These are phyloP conservation scores for Zaprionus ornatus DNA, from an alignment of 1,140 invertebrate species.

Conservation along the genomic window DNA sequence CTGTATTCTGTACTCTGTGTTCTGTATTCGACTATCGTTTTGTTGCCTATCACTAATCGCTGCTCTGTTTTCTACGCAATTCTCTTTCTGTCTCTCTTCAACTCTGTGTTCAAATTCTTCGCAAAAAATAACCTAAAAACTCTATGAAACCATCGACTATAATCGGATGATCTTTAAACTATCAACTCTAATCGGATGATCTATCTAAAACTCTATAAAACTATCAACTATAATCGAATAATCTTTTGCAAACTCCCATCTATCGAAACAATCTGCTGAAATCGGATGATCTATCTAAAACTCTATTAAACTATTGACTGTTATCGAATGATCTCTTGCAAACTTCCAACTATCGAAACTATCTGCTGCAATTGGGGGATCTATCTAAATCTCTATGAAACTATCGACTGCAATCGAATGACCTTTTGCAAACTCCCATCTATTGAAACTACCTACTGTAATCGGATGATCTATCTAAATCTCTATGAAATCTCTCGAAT, in stretches of 20 bases:
- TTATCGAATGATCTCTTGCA: conserved; percentile 41
- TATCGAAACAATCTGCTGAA: conserved; percentile 15
- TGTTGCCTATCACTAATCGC: background rate
- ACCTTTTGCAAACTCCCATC: conserved; percentile 21
- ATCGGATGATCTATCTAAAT: conserved; percentile 9
- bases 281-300: conserved; percentile 48
- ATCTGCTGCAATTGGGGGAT: conserved; percentile 29
- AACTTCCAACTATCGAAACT: conserved; percentile 9
- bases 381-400: conserved; percentile 36
- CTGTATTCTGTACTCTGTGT: conserved; percentile 15
- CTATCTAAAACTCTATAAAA: conserved; percentile 30
- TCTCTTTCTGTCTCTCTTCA: conserved; percentile 11
- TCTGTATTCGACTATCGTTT: background rate
- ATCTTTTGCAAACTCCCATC: background rate
- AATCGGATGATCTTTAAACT: conserved; percentile 37
- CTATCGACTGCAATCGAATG: conserved; percentile 3
- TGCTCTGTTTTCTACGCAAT: conserved; percentile 5
- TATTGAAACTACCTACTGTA: conserved; percentile 1
- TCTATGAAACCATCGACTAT: conserved; percentile 15
- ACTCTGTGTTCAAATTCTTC: conserved; percentile 10
- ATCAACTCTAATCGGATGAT: conserved; percentile 30
- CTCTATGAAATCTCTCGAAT: conserved; percentile 15
- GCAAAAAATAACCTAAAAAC: conserved; percentile 35
- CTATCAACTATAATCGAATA: conserved; percentile 18
- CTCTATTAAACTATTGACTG: conserved; percentile 16